Evolutionary conservation across 2,797 vertebrate species (phyloP).

Genomic region (Botia almorhae): DNA sequence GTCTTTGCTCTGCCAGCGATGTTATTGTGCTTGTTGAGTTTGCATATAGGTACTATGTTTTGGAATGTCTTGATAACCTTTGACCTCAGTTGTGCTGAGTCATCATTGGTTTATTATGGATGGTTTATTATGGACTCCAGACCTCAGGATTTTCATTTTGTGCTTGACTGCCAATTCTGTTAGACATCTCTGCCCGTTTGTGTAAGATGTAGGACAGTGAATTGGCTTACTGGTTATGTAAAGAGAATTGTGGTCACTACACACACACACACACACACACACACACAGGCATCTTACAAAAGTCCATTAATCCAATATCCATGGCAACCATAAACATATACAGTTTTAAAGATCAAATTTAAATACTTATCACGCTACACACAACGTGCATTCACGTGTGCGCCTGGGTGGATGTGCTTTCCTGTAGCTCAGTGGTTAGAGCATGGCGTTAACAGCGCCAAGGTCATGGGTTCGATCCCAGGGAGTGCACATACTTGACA

Average conservation of each 20-base stretch:
- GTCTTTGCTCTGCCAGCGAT: no score
- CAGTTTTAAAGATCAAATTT: no score
- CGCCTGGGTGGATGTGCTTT: no score
- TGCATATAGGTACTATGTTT: neutral
- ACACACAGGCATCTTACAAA: no score
- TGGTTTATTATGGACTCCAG: neutral
- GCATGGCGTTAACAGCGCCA: no score
- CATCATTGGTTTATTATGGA: neutral
- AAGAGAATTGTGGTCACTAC: neutral
- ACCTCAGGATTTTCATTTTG: neutral
- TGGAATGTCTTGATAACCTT: neutral
- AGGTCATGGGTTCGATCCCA: no score
- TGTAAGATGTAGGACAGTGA: neutral
- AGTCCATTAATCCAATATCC: neutral
- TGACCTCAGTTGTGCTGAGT: neutral
- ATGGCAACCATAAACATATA: neutral
- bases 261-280: neutral
- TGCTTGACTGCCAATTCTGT: neutral
- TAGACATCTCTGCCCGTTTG: neutral
- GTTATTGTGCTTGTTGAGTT: neutral
- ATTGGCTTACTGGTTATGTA: slow-evolving; percentile 12
- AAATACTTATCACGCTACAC: no score
- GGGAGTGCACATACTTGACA: no score
- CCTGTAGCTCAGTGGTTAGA: no score
- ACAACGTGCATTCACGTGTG: no score